Evolutionary conservation across 2,113 vertebrate species (phyloP).

Genomic region (Bambusicola thoracicus): DNA sequence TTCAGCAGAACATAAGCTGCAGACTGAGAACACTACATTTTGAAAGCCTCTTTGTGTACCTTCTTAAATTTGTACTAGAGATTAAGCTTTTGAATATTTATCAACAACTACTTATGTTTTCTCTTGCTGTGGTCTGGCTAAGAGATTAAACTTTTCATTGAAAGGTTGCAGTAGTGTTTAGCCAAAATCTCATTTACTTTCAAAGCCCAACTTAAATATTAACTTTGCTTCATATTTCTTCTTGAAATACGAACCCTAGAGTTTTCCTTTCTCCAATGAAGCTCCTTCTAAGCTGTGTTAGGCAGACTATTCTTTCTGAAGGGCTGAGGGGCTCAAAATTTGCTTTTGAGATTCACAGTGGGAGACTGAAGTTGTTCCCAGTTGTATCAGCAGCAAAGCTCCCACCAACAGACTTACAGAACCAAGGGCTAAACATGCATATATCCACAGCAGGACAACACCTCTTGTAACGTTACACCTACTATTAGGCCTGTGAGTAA

Average conservation of each 20-base stretch:
- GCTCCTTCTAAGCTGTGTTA: background rate
- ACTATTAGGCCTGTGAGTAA: background rate
- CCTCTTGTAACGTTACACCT: background rate
- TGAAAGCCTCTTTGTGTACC: background rate
- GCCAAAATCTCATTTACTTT: slow-evolving; percentile 43
- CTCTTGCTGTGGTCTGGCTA: too few relatives aligned
- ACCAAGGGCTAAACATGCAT: background rate
- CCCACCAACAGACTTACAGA: background rate
- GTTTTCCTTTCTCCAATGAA: background rate
- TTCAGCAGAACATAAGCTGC: background rate
- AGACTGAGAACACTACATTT: slow-evolving; percentile 31
- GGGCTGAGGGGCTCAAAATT: background rate
- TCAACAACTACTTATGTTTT: too few relatives aligned
- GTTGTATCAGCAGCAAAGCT: background rate
- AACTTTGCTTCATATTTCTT: background rate
- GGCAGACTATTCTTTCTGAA: background rate
- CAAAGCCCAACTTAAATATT: slow-evolving; percentile 19
- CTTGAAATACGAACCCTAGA: slow-evolving; percentile 1
- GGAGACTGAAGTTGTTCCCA: background rate
- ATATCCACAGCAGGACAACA: background rate
- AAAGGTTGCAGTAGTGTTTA: background rate
- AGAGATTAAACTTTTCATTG: slow-evolving; percentile 21
- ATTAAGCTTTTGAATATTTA: slow-evolving; percentile 57
- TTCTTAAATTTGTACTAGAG: slow-evolving; percentile 11
- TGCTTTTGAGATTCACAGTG: background rate